These are phyloP conservation scores for Dufourea novaeangliae DNA, from an alignment of 1,140 invertebrate species.

Conservation along the genomic window DNA sequence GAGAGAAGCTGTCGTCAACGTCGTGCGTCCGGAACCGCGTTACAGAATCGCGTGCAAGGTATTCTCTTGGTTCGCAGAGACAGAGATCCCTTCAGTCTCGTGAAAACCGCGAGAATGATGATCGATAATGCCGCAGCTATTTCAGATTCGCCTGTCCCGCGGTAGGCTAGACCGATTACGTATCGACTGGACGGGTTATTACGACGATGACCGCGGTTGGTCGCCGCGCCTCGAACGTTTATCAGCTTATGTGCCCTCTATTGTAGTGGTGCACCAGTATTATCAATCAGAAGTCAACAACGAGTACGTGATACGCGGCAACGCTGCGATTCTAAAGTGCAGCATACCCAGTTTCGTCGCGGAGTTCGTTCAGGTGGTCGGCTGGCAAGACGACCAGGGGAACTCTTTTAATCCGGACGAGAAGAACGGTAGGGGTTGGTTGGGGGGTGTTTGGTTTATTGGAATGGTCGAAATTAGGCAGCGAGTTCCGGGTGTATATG, in stretches of 20 bases:
- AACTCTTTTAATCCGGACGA: conserved; percentile 84
- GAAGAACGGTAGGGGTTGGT: conserved; percentile 62
- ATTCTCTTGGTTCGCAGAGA: no score
- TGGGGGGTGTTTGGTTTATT: background rate
- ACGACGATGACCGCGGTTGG: background rate
- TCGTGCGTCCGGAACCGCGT: conserved; percentile 42
- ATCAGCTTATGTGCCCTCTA: conserved; percentile 42
- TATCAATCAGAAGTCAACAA: conserved; percentile 96
- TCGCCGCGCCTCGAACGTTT: conserved; percentile 14
- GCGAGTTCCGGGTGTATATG: conserved; percentile 2
- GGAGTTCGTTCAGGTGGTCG: conserved; percentile 93
- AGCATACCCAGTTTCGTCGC: conserved; percentile 95
- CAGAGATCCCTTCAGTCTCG: background rate
- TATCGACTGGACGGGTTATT: background rate
- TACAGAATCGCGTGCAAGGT: background rate
- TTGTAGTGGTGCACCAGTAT: conserved; percentile 92
- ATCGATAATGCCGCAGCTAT: conserved; percentile 30
- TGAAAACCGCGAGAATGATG: background rate
- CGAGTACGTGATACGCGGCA: conserved; percentile 95
- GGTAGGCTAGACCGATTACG: background rate
- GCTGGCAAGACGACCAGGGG: conserved; percentile 92
- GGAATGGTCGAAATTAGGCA: background rate
- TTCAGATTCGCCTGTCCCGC: background rate
- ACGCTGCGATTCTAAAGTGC: conserved; percentile 96
- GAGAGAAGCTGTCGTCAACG: conserved; percentile 60